Evolutionary conservation across 2,113 vertebrate species (phyloP).

Genomic region (Onychorhynchus coronatus): DNA sequence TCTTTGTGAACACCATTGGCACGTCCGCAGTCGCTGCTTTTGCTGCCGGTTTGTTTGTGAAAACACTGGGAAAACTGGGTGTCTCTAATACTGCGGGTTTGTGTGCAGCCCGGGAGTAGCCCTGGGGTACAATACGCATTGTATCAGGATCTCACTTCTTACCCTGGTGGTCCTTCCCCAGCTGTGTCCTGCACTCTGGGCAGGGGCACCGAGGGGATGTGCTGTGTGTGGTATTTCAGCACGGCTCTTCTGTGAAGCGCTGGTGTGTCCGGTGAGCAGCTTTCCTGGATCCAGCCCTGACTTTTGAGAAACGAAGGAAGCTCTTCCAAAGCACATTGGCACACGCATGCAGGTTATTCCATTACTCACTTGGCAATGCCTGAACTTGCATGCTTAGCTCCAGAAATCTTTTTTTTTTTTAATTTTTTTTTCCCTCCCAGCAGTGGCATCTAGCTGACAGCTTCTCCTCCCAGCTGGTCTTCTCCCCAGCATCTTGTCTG

Average conservation of each 20-base stretch:
- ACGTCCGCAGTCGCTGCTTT: accelerated
- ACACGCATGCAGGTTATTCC: conserved; percentile 60
- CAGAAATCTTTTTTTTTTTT: background rate
- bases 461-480: conserved; percentile 64
- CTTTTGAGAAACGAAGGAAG: conserved; percentile 67
- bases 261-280: conserved; percentile 47
- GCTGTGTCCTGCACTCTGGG: background rate
- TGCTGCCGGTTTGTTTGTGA: background rate
- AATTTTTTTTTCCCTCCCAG: background rate
- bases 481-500: conserved; percentile 51
- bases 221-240: background rate
- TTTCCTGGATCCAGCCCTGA: conserved; percentile 66
- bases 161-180: conserved; percentile 17
- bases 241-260: conserved; percentile 22
- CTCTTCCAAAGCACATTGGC: conserved; percentile 71
- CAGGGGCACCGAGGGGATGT: background rate
- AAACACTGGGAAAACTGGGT: background rate
- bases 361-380: conserved; percentile 73
- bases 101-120: background rate
- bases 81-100: accelerated
- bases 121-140: background rate
- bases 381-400: conserved; percentile 45
- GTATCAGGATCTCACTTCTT: background rate
- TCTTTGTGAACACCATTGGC: background rate
- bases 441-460: conserved; percentile 47